A percentile compares a stretch with the other conserved stretches of the same genome.
Conservation (phyloP, 2,113 vertebrate genomes). For the Ancistrus triradiatus region DNA sequence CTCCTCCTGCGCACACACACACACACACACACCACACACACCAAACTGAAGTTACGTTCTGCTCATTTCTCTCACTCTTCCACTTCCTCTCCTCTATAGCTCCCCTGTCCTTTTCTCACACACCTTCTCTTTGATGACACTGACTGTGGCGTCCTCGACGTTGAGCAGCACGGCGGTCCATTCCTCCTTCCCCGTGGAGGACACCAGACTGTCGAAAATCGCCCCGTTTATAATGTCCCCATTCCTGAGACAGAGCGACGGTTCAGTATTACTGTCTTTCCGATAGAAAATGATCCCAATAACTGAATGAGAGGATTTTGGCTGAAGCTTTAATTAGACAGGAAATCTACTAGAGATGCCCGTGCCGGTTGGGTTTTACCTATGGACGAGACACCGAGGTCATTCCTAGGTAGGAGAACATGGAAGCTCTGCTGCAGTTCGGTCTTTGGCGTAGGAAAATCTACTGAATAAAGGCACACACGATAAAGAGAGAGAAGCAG, state of each 20-base stretch:
- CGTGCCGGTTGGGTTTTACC: conserved; percentile 78
- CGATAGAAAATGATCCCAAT: too few relatives aligned
- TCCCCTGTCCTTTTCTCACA: neutral
- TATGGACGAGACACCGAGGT: conserved; percentile 81
- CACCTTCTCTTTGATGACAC: conserved; percentile 88
- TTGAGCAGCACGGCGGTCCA: conserved; percentile 91
- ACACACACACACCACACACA: conserved; percentile 1
- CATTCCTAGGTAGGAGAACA: conserved; percentile 89
- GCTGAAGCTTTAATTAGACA: too few relatives aligned
- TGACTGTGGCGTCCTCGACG: conserved; percentile 91
- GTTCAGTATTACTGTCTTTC: too few relatives aligned
- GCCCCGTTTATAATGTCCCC: conserved; percentile 91
- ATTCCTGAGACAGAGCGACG: conserved; percentile 75
- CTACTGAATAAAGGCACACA: conserved; percentile 65
- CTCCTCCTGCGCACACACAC: conserved; percentile 62
- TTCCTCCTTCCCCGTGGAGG: conserved; percentile 81
- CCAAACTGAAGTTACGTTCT: neutral
- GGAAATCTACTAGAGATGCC: too few relatives aligned
- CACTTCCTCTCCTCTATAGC: too few relatives aligned
- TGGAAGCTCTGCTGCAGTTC: conserved; percentile 96
- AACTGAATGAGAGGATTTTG: too few relatives aligned
- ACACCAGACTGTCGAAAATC: conserved; percentile 83
- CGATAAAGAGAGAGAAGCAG: neutral
- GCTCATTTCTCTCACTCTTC: neutral
- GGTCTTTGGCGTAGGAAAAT: conserved; percentile 98